Conservation (phyloP, 2,888 invertebrate genomes). For the Agriopis marginaria region DNA sequence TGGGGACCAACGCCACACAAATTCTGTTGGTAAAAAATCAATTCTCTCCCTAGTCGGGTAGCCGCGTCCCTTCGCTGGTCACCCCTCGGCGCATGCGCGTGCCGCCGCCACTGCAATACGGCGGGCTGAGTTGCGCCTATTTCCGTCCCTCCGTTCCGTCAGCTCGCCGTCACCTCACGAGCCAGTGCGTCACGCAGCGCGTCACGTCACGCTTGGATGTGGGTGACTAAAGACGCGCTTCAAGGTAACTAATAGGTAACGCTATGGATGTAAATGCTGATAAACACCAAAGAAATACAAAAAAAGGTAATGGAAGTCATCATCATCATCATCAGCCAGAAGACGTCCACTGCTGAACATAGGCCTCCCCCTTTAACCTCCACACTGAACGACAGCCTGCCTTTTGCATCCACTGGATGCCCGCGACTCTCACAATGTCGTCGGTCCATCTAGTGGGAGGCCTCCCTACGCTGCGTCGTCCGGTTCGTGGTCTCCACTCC, state of each 20-base stretch:
- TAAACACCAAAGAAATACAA: not conserved
- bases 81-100: slow-evolving; percentile 74
- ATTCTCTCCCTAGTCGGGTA: slow-evolving; percentile 32
- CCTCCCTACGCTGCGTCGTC: no score
- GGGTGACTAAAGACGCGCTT: not conserved
- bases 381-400: no score
- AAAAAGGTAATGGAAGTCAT: no score
- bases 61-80: slow-evolving; percentile 46
- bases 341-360: no score
- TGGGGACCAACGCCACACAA: no score
- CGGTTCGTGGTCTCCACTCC: no score
- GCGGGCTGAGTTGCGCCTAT: slow-evolving; percentile 70
- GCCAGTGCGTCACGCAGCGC: slow-evolving; percentile 20
- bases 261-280: not conserved
- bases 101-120: slow-evolving; percentile 79
- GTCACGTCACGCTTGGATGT: slow-evolving; percentile 13
- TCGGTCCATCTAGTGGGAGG: no score
- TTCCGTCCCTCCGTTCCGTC: slow-evolving; percentile 53
- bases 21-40: not conserved
- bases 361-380: no score
- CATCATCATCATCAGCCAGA: no score
- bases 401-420: no score
- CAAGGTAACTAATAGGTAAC: not conserved
- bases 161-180: slow-evolving; percentile 43
- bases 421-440: no score